phyloP scores from a whole-genome alignment of 2,888 invertebrate species.

The Marasmarcha lunaedactyla region DNA sequence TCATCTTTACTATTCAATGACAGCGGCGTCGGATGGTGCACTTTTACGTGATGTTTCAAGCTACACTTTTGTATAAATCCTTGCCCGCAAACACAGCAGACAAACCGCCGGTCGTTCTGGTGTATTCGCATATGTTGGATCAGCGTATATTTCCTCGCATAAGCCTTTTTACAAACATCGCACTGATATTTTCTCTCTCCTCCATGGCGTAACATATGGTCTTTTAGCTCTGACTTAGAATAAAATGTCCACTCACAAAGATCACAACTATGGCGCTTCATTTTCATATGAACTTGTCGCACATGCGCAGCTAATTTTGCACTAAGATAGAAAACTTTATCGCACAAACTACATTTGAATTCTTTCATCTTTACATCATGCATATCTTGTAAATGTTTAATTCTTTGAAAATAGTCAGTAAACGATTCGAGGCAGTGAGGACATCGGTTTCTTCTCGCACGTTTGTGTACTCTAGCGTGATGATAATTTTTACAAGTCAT shows the following conservation, averaged over 20 bases:
- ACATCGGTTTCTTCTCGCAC: constrained; percentile 48
- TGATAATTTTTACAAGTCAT: constrained; percentile 57
- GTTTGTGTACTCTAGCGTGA: constrained; percentile 57
- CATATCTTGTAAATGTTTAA: constrained; percentile 41
- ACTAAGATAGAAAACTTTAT: constrained; percentile 45
- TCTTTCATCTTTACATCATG: constrained; percentile 53
- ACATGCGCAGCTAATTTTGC: constrained; percentile 37
- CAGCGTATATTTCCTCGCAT: constrained; percentile 33
- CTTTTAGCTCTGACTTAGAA: constrained; percentile 24
- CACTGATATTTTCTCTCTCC: constrained; percentile 35
- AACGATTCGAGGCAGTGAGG: constrained; percentile 51
- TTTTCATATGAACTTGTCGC: not conserved
- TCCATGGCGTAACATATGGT: constrained; percentile 31
- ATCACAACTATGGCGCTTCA: constrained; percentile 14
- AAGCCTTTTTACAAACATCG: constrained; percentile 42
- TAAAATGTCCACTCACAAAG: constrained; percentile 33
- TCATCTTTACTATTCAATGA: too few relatives aligned
- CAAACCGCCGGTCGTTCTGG: constrained; percentile 21
- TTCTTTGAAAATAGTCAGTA: constrained; percentile 52
- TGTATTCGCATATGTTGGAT: constrained; percentile 36
- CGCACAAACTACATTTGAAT: constrained; percentile 47
- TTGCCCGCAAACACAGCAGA: not conserved
- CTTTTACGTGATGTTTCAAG: not conserved
- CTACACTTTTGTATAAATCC: not conserved
- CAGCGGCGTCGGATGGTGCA: too few relatives aligned